Evolutionary conservation across 2,797 vertebrate species (phyloP).

Genomic region (Syngnathus rostellatus): DNA sequence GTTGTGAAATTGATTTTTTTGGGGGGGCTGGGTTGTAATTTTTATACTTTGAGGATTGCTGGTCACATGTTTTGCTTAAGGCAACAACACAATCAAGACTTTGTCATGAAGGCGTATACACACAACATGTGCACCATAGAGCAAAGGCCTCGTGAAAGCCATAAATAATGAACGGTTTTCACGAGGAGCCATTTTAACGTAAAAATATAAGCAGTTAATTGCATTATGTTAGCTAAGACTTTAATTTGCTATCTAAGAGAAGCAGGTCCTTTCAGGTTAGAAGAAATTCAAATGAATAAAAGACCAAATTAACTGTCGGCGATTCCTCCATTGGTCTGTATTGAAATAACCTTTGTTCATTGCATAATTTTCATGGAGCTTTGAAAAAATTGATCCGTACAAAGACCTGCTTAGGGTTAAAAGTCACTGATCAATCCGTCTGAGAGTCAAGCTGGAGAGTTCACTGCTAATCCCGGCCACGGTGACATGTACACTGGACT

Average conservation of each 20-base stretch:
- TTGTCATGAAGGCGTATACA: neutral
- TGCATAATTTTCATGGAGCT: neutral
- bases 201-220: neutral
- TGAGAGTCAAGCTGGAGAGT: neutral
- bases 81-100: neutral
- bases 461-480: conserved; percentile 54
- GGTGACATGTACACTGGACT: conserved; percentile 60
- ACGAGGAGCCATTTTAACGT: neutral
- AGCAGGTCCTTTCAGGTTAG: neutral
- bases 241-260: neutral
- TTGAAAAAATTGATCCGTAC: neutral
- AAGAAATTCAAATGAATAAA: neutral
- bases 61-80: conserved; percentile 2
- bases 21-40: neutral
- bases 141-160: neutral
- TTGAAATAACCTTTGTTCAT: neutral
- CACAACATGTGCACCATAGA: neutral
- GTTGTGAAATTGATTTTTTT: neutral
- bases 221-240: neutral
- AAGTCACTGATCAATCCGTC: neutral
- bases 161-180: neutral
- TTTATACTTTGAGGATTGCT: neutral
- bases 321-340: neutral
- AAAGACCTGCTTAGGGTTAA: neutral
- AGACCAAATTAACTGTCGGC: neutral